Conservation (phyloP, 2,113 vertebrate species). For the Phaethornis superciliosus region DNA sequence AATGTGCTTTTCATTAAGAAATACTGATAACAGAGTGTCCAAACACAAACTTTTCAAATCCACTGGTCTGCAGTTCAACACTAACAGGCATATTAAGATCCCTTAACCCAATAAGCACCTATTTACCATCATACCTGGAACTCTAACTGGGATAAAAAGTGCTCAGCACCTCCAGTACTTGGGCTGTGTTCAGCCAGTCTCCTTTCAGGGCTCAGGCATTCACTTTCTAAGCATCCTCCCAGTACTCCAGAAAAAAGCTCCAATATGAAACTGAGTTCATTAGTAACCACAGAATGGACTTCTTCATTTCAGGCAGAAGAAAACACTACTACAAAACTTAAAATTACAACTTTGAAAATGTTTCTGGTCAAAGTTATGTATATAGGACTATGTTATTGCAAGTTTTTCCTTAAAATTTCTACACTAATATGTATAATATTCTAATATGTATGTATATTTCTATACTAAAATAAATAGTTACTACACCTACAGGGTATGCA, state of each 20-base stretch:
- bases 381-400: background rate
- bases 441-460: background rate
- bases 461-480: background rate
- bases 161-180: background rate
- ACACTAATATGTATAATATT: no score
- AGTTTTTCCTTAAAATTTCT: background rate
- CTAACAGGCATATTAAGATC: background rate
- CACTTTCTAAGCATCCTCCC: background rate
- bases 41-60: background rate
- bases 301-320: background rate
- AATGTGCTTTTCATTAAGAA: background rate
- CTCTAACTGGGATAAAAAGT: background rate
- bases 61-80: background rate
- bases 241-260: background rate
- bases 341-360: background rate
- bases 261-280: fast-evolving
- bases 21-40: background rate
- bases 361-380: background rate
- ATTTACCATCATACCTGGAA: background rate
- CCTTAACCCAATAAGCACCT: background rate
- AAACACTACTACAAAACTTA: background rate
- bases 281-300: background rate
- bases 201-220: background rate
- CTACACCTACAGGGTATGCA: background rate
- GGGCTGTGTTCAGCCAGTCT: background rate